Base-by-base conservation (phyloP, 2,113 vertebrate genomes). In the Psilopsiagon aurifrons region DNA sequence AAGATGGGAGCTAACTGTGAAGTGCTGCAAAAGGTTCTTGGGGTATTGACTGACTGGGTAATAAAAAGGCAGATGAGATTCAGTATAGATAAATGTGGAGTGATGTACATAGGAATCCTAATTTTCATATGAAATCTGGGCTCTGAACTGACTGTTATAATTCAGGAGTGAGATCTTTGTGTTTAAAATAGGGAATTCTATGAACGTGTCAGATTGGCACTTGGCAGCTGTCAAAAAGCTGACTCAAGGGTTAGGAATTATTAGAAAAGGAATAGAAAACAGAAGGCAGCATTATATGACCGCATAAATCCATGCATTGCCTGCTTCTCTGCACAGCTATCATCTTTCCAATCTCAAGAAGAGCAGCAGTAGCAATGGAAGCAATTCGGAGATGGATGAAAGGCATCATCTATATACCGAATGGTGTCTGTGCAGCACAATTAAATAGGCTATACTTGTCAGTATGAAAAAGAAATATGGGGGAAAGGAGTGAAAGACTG, bases 101-200 rank as follows among this genome's bases (percentile, higher is more conserved):
- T 23, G 51, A 68, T 79, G 29, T 76, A 76, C 2, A 1, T n/a
- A 69, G 33, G 49, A 57, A 71, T 76, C 17, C 66, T 90, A 27
- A 94, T 96, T 95, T 90, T 94, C 84, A 55, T 82, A 39, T 47
- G 88, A 96, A 91, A 80, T 73, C 74, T 68, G 78, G 47, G 74
- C 74, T 96, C 78, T 79, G 68, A 86, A 66, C 80, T 87, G 57
- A 15, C 59, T 94, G 71, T 64, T 79, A 60, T 9, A 39, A 79
- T 75, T 93, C 84, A 76, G 78, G 70, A 96, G 47, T 19, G 78
- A 84, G 74, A 78, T 79, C 57, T 89, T 49, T 64, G 31, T 87
- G 92, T 75, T 59, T 87, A 43, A 96, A 90, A 79, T 35, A 55
- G 78, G 39, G 67, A 85, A 31, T 79, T 85, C 66, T 96, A 22